Conservation (phyloP, 1,140 invertebrate species). For the Heliconius congener region DNA sequence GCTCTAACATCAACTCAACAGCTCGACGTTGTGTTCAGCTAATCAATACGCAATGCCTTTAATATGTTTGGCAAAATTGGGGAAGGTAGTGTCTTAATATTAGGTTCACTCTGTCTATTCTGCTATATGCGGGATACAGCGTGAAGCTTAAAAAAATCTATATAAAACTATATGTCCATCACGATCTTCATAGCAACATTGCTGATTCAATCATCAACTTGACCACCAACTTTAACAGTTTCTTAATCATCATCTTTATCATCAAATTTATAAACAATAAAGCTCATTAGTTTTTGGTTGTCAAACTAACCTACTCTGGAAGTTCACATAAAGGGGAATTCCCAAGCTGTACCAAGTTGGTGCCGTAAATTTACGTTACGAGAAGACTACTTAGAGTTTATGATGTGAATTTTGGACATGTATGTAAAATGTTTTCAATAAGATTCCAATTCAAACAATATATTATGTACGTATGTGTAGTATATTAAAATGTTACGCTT, state of each 20-base stretch:
- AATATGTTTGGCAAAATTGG: too few species aligned
- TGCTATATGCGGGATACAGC: too few species aligned
- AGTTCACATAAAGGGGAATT: constrained; percentile 9
- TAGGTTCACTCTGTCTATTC: too few species aligned
- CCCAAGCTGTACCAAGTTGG: constrained; percentile 4
- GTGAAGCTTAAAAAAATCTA: too few species aligned
- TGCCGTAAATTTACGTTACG: constrained; percentile 9
- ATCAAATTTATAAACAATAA: constrained; percentile 11
- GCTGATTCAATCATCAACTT: background rate
- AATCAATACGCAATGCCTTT: too few species aligned
- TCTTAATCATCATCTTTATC: background rate
- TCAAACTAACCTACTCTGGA: constrained; percentile 3
- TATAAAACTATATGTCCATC: too few species aligned
- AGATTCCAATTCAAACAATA: background rate
- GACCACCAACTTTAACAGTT: background rate
- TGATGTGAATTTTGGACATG: constrained; percentile 12
- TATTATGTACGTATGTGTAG: background rate
- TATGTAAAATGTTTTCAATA: constrained; percentile 9
- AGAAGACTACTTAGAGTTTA: constrained; percentile 13
- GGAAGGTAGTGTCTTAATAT: too few species aligned
- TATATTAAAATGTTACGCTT: background rate
- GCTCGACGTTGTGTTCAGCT: too few species aligned
- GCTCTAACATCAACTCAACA: too few species aligned
- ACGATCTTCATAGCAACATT: too few species aligned
- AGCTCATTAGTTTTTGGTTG: constrained; percentile 11